phyloP scores from a whole-genome alignment of 2,888 invertebrate species.

The Syrphus vitripennis region DNA sequence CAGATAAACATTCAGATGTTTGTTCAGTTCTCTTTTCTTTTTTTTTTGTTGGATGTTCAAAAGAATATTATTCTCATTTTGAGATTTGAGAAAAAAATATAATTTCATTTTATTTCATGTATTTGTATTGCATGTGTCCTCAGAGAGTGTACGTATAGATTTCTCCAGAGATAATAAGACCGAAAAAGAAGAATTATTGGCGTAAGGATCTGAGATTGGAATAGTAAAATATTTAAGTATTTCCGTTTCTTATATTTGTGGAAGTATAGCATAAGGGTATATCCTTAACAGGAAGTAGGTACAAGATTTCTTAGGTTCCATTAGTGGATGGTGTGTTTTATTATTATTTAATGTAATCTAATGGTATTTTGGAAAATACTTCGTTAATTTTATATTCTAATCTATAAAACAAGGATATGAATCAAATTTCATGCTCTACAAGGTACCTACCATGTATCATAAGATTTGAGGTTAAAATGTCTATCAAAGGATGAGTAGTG shows the following conservation, averaged over 20 bases:
- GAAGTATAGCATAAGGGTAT: neutral
- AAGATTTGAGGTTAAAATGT: neutral
- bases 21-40: neutral
- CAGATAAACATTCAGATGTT: neutral
- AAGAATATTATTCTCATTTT: constrained; percentile 31
- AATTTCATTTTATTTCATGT: constrained; percentile 44
- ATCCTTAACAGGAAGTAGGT: neutral
- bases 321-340: constrained; percentile 35
- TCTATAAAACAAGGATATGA: neutral
- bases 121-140: constrained; percentile 46
- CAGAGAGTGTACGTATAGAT: constrained; percentile 26
- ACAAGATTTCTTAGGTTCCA: constrained; percentile 16
- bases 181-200: constrained; percentile 16
- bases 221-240: constrained; percentile 53
- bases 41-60: neutral
- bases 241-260: neutral
- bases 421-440: neutral
- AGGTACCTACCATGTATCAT: neutral
- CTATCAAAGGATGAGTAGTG: neutral
- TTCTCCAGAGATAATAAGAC: constrained; percentile 36
- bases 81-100: constrained; percentile 32
- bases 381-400: neutral
- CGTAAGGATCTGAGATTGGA: constrained; percentile 25
- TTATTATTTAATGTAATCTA: constrained; percentile 19
- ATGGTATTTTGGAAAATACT: constrained; percentile 8